phyloP scores from a whole-genome alignment of 2,888 invertebrate genomes.

The Amphipoea oculea region DNA sequence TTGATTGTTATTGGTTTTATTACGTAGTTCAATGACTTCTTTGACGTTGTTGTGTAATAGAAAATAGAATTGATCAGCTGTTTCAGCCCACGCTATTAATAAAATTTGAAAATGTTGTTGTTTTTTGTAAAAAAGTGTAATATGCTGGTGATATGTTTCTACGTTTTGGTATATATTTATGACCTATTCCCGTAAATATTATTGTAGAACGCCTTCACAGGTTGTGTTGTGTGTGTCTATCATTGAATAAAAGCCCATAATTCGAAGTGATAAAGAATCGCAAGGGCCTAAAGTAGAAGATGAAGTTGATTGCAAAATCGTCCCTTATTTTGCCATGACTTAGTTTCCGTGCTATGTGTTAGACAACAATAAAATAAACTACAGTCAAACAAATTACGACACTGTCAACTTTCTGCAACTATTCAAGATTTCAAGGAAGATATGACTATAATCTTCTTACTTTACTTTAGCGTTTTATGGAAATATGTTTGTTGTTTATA shows the following conservation, averaged over 20 bases:
- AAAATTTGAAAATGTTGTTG: constrained; percentile 45
- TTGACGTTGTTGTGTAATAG: constrained; percentile 26
- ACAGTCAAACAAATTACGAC: neutral
- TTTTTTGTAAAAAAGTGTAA: constrained; percentile 13
- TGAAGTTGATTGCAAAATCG: neutral
- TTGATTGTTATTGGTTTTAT: constrained; percentile 61
- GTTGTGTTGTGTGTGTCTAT: neutral
- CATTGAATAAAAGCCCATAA: neutral
- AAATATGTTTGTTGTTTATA: constrained; percentile 2
- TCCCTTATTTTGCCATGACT: neutral
- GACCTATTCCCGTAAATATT: constrained; percentile 10
- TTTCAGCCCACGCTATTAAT: constrained; percentile 34
- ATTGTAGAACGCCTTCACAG: neutral
- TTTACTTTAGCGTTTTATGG: neutral
- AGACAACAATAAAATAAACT: neutral
- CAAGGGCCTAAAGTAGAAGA: neutral
- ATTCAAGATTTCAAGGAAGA: neutral
- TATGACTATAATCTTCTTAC: neutral
- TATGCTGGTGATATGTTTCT: neutral
- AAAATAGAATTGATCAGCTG: constrained; percentile 19
- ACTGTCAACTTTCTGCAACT: neutral
- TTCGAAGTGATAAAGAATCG: neutral
- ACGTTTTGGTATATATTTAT: neutral
- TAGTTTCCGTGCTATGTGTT: neutral
- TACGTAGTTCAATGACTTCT: constrained; percentile 47